Base-by-base conservation (phyloP, 2,888 invertebrate species). In the Tetranychus piercei region DNA sequence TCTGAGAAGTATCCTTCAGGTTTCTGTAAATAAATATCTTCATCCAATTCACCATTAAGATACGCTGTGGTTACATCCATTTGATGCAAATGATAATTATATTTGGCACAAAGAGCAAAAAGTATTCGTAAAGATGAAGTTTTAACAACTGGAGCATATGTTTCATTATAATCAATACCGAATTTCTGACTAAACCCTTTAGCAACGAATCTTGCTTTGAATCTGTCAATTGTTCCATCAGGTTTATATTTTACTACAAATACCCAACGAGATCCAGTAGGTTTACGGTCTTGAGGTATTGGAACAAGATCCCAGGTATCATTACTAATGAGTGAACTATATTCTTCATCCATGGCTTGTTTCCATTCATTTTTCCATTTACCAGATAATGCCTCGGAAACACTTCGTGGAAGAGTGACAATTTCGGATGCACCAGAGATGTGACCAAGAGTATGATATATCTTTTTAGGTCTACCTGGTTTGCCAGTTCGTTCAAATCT, bases 251-350 rank as follows among this genome's bases (percentile, higher is more conserved):
- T 79, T n/a, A 76, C 74, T 73, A 76, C 78, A 65, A 77, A 77
- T 20, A 79, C 78, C 79, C 79, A 79, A 65, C 78, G 78, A 67
- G 78, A 72, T 1, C 77, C 76, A n/a, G 79, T 74, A 11, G 76
- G 20, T 44, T 77, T 75, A 15, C 75, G 55, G 15, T 76, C 76
- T 65, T 76, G 8, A 18, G 79, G 78, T 23, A 73, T 55, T 43
- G 66, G 23, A 18, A 75, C 76, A 20, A 79, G 71, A 22, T 75
- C 76, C 78, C 78, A 79, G 2, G 78, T 78, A 64, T 77, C 72
- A 34, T 77, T 79, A 74, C 77, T 70, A 7, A 73, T 20, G 15
- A 79, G 74, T 22, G 76, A 74, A 9, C 4, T n/a, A 66, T 73
- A 69, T 72, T 78, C 76, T n/a, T 75, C 74, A 43, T 74, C 20